Conservation (phyloP, 2,113 vertebrate genomes). For the Entomyzon cyanotis region DNA sequence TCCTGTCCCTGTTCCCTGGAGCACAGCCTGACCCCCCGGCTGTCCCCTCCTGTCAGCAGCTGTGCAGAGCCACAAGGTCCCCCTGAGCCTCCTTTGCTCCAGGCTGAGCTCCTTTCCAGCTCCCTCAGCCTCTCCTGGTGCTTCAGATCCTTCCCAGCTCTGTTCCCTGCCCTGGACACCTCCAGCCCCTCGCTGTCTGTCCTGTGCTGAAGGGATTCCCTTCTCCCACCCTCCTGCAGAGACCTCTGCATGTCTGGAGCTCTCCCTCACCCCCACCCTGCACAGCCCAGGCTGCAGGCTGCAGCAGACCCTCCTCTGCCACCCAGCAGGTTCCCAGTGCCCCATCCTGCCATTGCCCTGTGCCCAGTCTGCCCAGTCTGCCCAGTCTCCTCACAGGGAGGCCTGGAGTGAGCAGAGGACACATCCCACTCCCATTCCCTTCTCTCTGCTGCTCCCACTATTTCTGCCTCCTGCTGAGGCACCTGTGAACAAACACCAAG, state of each 20-base stretch:
- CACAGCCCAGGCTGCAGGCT: fast-evolving
- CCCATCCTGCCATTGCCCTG: not conserved
- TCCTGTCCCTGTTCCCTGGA: not conserved
- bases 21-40: not conserved
- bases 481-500: not conserved
- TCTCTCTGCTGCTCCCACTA: not conserved
- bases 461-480: not conserved
- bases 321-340: not conserved
- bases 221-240: not conserved
- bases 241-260: not conserved
- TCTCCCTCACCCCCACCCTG: not conserved
- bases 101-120: not conserved
- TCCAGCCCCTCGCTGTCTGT: not conserved
- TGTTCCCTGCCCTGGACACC: not conserved
- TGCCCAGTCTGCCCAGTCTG: not conserved
- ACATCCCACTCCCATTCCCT: not conserved
- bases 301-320: not conserved
- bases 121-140: not conserved
- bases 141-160: not conserved
- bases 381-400: not conserved
- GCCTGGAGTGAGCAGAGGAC: not conserved
- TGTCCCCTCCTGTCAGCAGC: not conserved
- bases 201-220: not conserved
- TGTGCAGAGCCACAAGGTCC: not conserved
- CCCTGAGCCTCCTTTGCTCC: not conserved